Base-by-base conservation (phyloP, 2,797 vertebrate species). In the Alcedo quadribrachys region DNA sequence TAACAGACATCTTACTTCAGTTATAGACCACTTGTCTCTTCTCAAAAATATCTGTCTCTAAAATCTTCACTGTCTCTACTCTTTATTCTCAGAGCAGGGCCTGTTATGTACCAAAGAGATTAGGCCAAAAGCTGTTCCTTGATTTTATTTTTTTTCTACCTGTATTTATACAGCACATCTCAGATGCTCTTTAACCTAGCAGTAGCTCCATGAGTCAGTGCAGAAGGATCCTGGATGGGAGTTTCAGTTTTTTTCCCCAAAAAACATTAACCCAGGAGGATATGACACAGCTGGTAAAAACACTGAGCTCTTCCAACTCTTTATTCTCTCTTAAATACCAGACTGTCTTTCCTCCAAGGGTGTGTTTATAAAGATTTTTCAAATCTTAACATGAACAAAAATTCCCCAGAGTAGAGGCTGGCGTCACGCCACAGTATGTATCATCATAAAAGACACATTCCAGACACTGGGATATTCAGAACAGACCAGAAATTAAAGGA, bases 341-440 rank as follows among this genome's bases (percentile, higher is more conserved):
- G 75, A 42, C 48, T 66, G 4, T 61, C 77, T 90, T 35, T 71
- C 58, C 35, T 93, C 57, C 46, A 51, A 81, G 69, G 25, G 14
- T 9, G 33, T 63, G 90, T 89, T 95, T 85, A 83, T 35, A 28
- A 68, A 74, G 62, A 51, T 51, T 90, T 57, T 75, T 78, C 79
- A 93, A 75, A 82, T 85, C 71, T 87, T 78, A 90, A 58, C 40
- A 65, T 2, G 51, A 82, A 75, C 61, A 63, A 90, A 75, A 90
- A 88, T 62, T 66, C 90, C 82, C 85, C 19, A 0, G 73, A 83
- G 76, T 3, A 35, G 66, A 76, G 46, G 35, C 40, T 94, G 81
- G 86, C 71, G 0, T 45, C 61, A 43, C 0, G 20, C 81, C 8
- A 22, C 3, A 0, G 27, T 71, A 25, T 30, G 2, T n/a, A 55